Conservation (phyloP, 2,888 invertebrate genomes). For the Glyphotaelius pellucidus region DNA sequence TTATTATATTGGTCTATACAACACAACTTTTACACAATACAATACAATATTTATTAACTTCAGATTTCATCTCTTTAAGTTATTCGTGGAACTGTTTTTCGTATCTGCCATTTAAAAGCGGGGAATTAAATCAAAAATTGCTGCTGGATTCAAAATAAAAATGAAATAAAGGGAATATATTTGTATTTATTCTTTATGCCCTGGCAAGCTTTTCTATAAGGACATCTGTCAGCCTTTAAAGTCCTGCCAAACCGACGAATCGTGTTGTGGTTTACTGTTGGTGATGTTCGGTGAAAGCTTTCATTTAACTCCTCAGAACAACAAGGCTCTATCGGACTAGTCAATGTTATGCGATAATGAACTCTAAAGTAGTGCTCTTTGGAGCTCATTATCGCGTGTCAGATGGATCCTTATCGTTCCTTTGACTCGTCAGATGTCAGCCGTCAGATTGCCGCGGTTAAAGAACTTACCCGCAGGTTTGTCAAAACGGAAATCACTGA, state of each 20-base stretch:
- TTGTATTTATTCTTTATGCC: not conserved
- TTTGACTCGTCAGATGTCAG: not conserved
- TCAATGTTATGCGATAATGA: no score
- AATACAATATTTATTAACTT: not conserved
- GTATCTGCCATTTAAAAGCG: not conserved
- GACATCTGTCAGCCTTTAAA: not conserved
- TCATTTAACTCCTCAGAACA: not conserved
- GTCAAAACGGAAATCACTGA: not conserved
- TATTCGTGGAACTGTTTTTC: not conserved
- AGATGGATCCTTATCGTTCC: no score
- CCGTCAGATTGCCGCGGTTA: not conserved
- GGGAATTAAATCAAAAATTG: not conserved
- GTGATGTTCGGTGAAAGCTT: not conserved
- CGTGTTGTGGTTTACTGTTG: not conserved
- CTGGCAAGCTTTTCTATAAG: not conserved
- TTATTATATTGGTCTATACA: not conserved
- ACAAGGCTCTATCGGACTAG: no score
- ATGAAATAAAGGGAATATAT: not conserved
- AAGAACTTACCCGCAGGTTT: not conserved
- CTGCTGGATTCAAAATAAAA: not conserved
- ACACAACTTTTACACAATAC: not conserved
- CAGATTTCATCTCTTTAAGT: not conserved
- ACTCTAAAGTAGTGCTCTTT: no score
- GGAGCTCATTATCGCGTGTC: no score
- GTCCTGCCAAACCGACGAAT: not conserved